Evolutionary conservation across 2,113 vertebrate species (phyloP).

Genomic region (Nesoenas mayeri): DNA sequence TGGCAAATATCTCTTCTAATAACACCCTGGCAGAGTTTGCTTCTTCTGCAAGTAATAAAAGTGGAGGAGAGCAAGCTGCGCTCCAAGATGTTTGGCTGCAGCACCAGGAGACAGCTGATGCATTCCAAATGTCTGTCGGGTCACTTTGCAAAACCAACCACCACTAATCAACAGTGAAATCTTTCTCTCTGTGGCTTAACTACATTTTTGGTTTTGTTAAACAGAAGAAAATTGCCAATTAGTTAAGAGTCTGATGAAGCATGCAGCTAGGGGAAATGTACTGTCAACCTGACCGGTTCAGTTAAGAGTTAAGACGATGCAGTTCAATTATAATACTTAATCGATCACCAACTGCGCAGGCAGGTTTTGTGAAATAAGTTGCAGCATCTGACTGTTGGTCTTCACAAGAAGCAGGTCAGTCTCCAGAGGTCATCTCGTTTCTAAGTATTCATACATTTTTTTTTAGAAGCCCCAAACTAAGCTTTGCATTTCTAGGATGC

Average conservation of each 20-base stretch:
- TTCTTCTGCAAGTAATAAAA: conserved; percentile 59
- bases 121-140: conserved; percentile 51
- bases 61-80: background rate
- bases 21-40: conserved; percentile 15
- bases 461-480: background rate
- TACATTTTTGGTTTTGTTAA: conserved; percentile 44
- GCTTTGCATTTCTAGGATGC: background rate
- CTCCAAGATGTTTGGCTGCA: conserved; percentile 31
- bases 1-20: conserved; percentile 52
- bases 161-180: conserved; percentile 37
- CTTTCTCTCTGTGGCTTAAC: background rate
- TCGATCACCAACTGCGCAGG: accelerated
- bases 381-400: background rate
- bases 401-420: background rate
- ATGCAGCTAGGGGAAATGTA: background rate
- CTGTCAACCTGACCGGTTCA: background rate
- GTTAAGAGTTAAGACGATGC: background rate
- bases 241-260: background rate
- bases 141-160: conserved; percentile 13
- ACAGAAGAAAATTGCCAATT: conserved; percentile 51
- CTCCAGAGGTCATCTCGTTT: background rate
- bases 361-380: conserved; percentile 2
- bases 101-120: background rate
- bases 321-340: conserved; percentile 21
- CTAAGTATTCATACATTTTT: background rate